A percentile compares a stretch with the other conserved stretches of the same genome.
phyloP scores from a whole-genome alignment of 2,888 invertebrate species.

The Diarsia rubi region DNA sequence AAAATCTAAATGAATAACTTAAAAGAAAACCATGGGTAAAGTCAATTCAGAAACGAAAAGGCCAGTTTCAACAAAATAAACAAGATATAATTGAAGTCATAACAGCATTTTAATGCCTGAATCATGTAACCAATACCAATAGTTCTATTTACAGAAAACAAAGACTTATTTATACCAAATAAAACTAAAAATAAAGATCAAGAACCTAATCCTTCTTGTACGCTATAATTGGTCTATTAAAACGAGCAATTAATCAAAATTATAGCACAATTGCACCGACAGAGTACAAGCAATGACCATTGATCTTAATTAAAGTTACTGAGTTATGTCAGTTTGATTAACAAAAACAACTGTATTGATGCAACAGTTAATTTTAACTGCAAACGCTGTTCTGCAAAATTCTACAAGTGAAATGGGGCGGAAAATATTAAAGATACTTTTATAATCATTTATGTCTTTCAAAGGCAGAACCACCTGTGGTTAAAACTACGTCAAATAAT shows the following conservation, averaged over 20 bases:
- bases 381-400: slow-evolving; percentile 5
- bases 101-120: neutral
- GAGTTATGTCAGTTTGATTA: slow-evolving; percentile 54
- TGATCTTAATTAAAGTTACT: slow-evolving; percentile 59
- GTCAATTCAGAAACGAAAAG: neutral
- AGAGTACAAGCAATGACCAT: slow-evolving; percentile 54
- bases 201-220: slow-evolving; percentile 47
- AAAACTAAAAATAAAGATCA: slow-evolving; percentile 37
- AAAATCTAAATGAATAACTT: neutral
- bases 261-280: slow-evolving; percentile 54
- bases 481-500: neutral
- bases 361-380: slow-evolving; percentile 30
- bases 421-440: slow-evolving; percentile 11
- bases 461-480: neutral
- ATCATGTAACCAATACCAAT: neutral
- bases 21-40: neutral
- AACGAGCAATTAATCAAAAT: slow-evolving; percentile 80
- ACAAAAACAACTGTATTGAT: slow-evolving; percentile 43
- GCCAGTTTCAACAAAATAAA: neutral
- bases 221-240: slow-evolving; percentile 78
- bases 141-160: slow-evolving; percentile 27
- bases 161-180: slow-evolving; percentile 20
- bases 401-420: slow-evolving; percentile 8
- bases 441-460: neutral
- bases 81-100: neutral